Conservation (phyloP, 2,113 vertebrate genomes). For the Oryzias melastigma region DNA sequence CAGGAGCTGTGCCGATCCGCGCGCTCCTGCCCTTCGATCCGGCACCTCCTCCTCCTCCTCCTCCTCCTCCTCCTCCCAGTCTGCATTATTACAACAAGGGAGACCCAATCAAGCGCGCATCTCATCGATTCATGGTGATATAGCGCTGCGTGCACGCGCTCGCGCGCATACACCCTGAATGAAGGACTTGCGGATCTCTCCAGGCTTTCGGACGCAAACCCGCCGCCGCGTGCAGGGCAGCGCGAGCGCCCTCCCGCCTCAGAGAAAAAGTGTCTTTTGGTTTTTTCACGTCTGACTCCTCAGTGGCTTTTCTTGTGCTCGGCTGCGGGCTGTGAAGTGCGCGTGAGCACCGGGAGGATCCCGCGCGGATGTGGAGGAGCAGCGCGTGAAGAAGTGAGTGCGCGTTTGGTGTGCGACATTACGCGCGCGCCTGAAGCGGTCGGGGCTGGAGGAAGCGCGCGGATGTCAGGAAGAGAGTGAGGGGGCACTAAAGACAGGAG, state of each 20-base stretch:
- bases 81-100: constrained; percentile 87
- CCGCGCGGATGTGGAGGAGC: constrained; percentile 57
- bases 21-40: constrained; percentile 75
- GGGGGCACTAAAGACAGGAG: constrained; percentile 26
- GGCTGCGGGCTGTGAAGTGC: constrained; percentile 47
- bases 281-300: constrained; percentile 23
- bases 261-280: constrained; percentile 8
- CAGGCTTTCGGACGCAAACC: constrained; percentile 72
- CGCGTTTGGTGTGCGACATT: constrained; percentile 33
- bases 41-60: constrained; percentile 44
- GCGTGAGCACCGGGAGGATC: constrained; percentile 44
- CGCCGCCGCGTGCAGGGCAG: constrained; percentile 52
- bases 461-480: constrained; percentile 58
- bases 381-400: constrained; percentile 68
- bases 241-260: constrained; percentile 59
- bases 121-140: constrained; percentile 84
- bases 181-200: constrained; percentile 70
- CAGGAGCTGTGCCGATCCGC: constrained; percentile 71
- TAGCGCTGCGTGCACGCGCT: constrained; percentile 6
- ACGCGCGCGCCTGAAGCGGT: constrained; percentile 28
- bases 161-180: constrained; percentile 22
- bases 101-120: constrained; percentile 92
- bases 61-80: constrained; percentile 64
- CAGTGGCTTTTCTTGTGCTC: constrained; percentile 60
- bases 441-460: constrained; percentile 34